phyloP scores from a whole-genome alignment of 2,797 vertebrate genomes.

The Naso thynnoides region DNA sequence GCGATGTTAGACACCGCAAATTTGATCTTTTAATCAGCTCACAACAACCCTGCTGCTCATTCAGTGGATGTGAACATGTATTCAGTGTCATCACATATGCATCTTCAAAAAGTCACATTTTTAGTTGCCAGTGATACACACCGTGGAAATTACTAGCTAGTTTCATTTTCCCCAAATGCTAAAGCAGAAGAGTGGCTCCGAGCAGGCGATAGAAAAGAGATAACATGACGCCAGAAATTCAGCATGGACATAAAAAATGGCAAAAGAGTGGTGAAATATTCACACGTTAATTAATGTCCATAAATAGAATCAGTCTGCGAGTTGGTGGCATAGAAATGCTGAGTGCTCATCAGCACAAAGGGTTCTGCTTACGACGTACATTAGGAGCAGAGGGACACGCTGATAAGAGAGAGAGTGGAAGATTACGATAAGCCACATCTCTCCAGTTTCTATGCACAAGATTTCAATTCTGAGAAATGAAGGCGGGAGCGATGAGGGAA shows the following conservation, averaged over 20 bases:
- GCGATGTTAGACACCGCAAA: slow-evolving; percentile 15
- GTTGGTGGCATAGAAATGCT: slow-evolving; percentile 50
- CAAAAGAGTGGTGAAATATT: slow-evolving; percentile 65
- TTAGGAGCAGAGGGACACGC: slow-evolving; percentile 40
- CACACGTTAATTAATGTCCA: slow-evolving; percentile 69
- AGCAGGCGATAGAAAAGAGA: slow-evolving; percentile 21
- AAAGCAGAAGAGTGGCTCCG: slow-evolving; percentile 3
- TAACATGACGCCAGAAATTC: slow-evolving; percentile 41
- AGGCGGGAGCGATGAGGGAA: too few relatives aligned
- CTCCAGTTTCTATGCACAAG: slow-evolving; percentile 30
- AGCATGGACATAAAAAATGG: slow-evolving; percentile 52
- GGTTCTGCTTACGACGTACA: slow-evolving; percentile 13
- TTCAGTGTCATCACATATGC: background rate
- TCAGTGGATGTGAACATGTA: slow-evolving; percentile 12
- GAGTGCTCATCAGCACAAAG: slow-evolving; percentile 50
- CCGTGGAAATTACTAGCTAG: background rate
- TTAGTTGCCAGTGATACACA: slow-evolving; percentile 4
- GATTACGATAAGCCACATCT: slow-evolving; percentile 46
- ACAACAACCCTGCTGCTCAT: slow-evolving; percentile 7
- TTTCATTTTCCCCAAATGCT: background rate
- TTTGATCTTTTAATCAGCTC: background rate
- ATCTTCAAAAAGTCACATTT: slow-evolving; percentile 11
- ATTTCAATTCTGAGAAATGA: slow-evolving; percentile 22
- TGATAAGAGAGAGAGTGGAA: slow-evolving; percentile 43
- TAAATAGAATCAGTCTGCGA: slow-evolving; percentile 62